Percentiles rank a stretch among this genome's conserved stretches.
Evolutionary conservation across 1,140 invertebrate species (phyloP).

Genomic region (Drosophila miranda): DNA sequence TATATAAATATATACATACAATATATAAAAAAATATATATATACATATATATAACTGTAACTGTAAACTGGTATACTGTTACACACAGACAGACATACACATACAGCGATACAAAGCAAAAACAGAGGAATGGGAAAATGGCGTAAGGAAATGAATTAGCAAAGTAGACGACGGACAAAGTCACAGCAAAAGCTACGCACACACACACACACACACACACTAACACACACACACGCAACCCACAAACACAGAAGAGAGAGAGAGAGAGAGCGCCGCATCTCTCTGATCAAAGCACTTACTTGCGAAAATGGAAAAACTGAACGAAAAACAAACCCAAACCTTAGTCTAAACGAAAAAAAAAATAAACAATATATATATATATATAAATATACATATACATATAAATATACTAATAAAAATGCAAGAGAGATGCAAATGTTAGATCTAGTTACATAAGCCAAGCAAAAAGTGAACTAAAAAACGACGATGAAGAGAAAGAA

Average conservation of each 20-base stretch:
- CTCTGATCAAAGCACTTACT: conserved; percentile 39
- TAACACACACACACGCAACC: conserved; percentile 11
- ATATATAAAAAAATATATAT: conserved; percentile 20
- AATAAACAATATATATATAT: conserved; percentile 21
- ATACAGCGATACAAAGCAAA: conserved; percentile 64
- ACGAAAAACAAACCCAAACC: conserved; percentile 63
- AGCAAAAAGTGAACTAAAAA: conserved; percentile 60
- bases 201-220: background rate
- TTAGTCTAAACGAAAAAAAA: conserved; percentile 57
- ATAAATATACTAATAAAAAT: too few relatives aligned
- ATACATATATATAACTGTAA: conserved; percentile 39
- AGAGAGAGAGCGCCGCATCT: conserved; percentile 4
- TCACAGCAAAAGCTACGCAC: conserved; percentile 19
- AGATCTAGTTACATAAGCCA: conserved; percentile 47
- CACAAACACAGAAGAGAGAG: conserved; percentile 13
- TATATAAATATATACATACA: conserved; percentile 61
- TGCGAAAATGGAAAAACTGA: conserved; percentile 67
- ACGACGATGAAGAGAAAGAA: background rate
- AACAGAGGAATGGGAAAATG: conserved; percentile 35
- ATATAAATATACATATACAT: conserved; percentile 1
- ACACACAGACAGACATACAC: conserved; percentile 26
- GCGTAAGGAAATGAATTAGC: conserved; percentile 25
- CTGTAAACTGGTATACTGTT: conserved; percentile 20
- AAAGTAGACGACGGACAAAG: conserved; percentile 42
- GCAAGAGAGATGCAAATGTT: conserved; percentile 13